These are phyloP conservation scores for Nephrotoma appendiculata DNA, from an alignment of 2,888 invertebrate genomes.

Conservation along the genomic window DNA sequence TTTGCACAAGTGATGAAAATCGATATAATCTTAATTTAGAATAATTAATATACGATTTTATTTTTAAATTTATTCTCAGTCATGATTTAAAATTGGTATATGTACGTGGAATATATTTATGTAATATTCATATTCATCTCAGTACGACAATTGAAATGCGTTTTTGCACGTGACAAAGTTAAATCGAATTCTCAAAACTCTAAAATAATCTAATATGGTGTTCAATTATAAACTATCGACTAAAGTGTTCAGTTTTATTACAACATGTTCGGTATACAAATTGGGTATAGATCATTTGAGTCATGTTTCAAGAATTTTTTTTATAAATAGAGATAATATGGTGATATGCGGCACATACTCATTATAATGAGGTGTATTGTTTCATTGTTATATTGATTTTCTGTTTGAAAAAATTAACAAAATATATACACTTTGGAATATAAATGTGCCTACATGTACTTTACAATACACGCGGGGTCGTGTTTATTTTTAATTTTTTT, in stretches of 20 bases:
- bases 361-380: neutral
- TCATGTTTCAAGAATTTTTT: neutral
- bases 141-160: neutral
- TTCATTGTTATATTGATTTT: neutral
- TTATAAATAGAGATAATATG: no score
- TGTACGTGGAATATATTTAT: neutral
- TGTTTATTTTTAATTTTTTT: no score
- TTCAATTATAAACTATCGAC: neutral
- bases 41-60: neutral
- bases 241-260: neutral
- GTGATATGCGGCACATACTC: neutral
- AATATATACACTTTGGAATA: no score
- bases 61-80: neutral
- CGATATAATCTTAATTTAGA: neutral
- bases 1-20: neutral
- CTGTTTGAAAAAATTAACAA: no score
- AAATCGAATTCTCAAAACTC: neutral
- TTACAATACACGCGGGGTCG: no score
- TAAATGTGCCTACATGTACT: no score
- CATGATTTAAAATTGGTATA: neutral
- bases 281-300: neutral
- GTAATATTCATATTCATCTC: neutral
- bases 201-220: neutral
- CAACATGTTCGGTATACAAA: neutral
- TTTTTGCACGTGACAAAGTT: neutral